Base-by-base conservation (phyloP, 2,113 vertebrate genomes). In the Microtus richardsoni region DNA sequence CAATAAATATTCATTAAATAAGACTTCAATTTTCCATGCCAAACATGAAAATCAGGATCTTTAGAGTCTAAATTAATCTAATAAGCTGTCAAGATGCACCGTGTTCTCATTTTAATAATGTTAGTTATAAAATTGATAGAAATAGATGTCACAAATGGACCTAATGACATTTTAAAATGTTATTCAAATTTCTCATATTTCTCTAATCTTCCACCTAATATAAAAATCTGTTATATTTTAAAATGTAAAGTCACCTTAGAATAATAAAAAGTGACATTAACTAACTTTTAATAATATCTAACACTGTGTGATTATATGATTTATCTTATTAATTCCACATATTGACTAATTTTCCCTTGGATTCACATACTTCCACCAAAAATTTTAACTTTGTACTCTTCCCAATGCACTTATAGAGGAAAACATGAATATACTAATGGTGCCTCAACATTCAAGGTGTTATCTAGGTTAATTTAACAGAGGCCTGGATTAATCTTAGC, bases 1-100 rank as follows among this genome's bases (percentile, higher is more conserved):
- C 8, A 88, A 92, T 96, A 88, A 94, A 90, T 90, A 94, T 58
- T 89, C 33, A 82, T 90, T 92, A 60, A 96, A 91, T 88, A 77
- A 28, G 60, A 92, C 22, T 71, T 33, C 52, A 30, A 84, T 84
- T 93, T 94, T 77, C 24, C 36, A 84, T 71, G 62, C 54, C 70
- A 94, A 94, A 92, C 75, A 77, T n/a, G 41, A 93, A 96, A 93
- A 52, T 60, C 21, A 86, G 44, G 44, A 44, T 87, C 26, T 52
- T 33, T 84, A 71, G 58, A 91, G 54, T 66, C 19, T 70, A 87
- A 92, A 90, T 89, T 89, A 89, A 89, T 91, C 44, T 92, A 96
- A 88, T 90, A 92, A 93, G 17, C 36, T 79, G 11, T 68, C 71
- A 33, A 89, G 64, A 84, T 94, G 30, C n/a, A 80, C n/a, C 21